Evolutionary conservation across 2,888 invertebrate species (phyloP).

Genomic region (Nesidiocoris tenuis): DNA sequence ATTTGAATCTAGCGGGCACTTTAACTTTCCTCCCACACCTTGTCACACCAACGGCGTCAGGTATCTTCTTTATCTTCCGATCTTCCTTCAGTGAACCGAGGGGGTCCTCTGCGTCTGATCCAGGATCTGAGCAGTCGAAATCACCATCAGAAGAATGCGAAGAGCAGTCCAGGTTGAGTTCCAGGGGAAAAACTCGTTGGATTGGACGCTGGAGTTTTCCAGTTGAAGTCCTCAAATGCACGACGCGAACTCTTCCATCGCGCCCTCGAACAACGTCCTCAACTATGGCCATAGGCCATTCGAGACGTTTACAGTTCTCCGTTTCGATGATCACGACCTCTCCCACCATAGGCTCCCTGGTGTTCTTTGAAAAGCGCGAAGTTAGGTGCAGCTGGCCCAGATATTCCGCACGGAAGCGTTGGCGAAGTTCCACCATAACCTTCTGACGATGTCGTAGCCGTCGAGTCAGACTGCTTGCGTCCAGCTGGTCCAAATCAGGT

Average conservation of each 20-base stretch:
- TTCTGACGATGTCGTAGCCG: constrained; percentile 1
- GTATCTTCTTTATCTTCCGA: not conserved
- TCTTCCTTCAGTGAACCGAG: too few species aligned
- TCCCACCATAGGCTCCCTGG: not conserved
- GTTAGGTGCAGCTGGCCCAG: constrained; percentile 5
- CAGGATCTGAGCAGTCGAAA: not conserved
- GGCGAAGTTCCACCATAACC: constrained; percentile 10
- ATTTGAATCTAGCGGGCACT: not conserved
- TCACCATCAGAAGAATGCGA: not conserved
- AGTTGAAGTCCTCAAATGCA: not conserved
- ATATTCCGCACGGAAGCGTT: constrained; percentile 38
- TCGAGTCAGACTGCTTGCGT: not conserved
- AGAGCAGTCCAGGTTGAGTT: not conserved
- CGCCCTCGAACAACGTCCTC: not conserved
- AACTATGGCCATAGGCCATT: not conserved
- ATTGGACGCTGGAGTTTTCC: not conserved
- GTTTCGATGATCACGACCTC: not conserved
- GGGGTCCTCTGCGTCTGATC: too few species aligned
- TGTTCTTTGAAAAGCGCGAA: not conserved
- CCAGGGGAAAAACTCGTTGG: not conserved
- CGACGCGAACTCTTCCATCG: not conserved
- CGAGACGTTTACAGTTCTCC: not conserved
- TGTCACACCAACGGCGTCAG: not conserved
- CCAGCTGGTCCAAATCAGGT: constrained; percentile 31
- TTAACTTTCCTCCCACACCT: not conserved